phyloP scores from a whole-genome alignment of 2,113 vertebrate genomes.

The Dipodomys stephensi region DNA sequence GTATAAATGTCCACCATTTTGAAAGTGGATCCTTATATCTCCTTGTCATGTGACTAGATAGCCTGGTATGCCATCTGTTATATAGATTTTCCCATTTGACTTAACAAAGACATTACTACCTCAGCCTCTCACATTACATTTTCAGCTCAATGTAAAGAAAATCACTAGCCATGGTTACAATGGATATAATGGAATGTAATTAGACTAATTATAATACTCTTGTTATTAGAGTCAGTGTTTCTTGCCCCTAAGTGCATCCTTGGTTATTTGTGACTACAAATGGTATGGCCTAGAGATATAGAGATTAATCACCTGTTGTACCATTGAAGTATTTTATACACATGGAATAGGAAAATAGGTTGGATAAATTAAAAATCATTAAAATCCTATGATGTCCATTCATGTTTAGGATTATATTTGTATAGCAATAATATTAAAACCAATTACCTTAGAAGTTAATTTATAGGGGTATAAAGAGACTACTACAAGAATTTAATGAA shows the following conservation, averaged over 20 bases:
- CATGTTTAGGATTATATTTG: slow-evolving; percentile 21
- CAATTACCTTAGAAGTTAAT: slow-evolving; percentile 10
- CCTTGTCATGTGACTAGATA: background rate
- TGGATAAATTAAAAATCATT: slow-evolving; percentile 40
- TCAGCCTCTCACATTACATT: slow-evolving; percentile 10
- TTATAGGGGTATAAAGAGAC: background rate
- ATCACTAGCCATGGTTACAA: background rate
- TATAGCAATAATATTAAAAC: slow-evolving; percentile 31
- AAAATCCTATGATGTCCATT: background rate
- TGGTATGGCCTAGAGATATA: slow-evolving; percentile 34
- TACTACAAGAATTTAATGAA: slow-evolving; percentile 9
- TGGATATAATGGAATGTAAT: slow-evolving; percentile 45
- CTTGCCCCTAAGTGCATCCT: background rate
- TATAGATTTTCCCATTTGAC: background rate
- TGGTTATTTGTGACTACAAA: slow-evolving; percentile 22
- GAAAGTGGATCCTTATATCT: background rate
- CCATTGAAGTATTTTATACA: slow-evolving; percentile 33
- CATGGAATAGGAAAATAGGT: slow-evolving; percentile 31
- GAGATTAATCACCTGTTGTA: background rate
- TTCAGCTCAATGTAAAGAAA: slow-evolving; percentile 48
- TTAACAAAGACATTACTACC: slow-evolving; percentile 20
- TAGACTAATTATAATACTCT: slow-evolving; percentile 35
- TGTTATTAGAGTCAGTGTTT: background rate
- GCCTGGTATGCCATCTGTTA: background rate
- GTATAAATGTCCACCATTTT: background rate